Evolutionary conservation across 30 jellyfish, hydroid and myxozoan species (phyloP).

Genomic region (Aurelia aurita): DNA sequence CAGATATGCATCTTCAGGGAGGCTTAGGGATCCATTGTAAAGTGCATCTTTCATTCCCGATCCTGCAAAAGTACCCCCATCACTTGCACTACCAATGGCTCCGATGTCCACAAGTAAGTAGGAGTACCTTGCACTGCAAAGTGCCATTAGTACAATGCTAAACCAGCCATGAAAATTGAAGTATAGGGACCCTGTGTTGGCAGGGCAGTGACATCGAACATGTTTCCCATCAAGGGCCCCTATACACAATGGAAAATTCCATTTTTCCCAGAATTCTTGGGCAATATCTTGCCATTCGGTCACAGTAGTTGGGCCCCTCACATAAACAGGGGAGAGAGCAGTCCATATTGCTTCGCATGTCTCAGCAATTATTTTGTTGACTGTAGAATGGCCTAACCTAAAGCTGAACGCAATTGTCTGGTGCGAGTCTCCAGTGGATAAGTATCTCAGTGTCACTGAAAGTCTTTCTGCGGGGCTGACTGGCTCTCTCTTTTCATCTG

Average conservation of each 20-base stretch:
- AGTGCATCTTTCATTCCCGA: slow-evolving; percentile 36
- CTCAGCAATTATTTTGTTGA: slow-evolving; percentile 31
- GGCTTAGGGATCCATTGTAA: background rate
- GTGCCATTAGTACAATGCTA: slow-evolving; percentile 15
- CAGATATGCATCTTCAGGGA: slow-evolving; percentile 14
- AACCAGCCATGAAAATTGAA: slow-evolving; percentile 29
- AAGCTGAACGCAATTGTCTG: slow-evolving; percentile 25
- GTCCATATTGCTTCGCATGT: slow-evolving; percentile 52
- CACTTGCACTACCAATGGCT: slow-evolving; percentile 39
- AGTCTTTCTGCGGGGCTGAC: slow-evolving; percentile 38
- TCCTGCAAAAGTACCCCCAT: slow-evolving; percentile 21
- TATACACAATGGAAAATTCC: slow-evolving; percentile 43
- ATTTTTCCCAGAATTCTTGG: too few relatives aligned
- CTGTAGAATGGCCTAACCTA: slow-evolving; percentile 33
- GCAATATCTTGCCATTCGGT: slow-evolving; percentile 46
- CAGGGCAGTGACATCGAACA: slow-evolving; percentile 33
- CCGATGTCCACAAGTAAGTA: slow-evolving; percentile 15
- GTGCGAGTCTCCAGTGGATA: slow-evolving; percentile 33
- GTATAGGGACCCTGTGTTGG: slow-evolving; percentile 26
- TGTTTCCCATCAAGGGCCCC: slow-evolving; percentile 65
- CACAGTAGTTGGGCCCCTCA: slow-evolving; percentile 19
- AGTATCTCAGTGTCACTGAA: slow-evolving; percentile 38
- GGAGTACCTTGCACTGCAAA: slow-evolving; percentile 17
- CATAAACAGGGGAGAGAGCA: slow-evolving; percentile 36
- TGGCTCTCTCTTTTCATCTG: slow-evolving; percentile 24